Evolutionary conservation across 2,113 vertebrate genomes (phyloP).

Genomic region (Rhabdomys dilectus): DNA sequence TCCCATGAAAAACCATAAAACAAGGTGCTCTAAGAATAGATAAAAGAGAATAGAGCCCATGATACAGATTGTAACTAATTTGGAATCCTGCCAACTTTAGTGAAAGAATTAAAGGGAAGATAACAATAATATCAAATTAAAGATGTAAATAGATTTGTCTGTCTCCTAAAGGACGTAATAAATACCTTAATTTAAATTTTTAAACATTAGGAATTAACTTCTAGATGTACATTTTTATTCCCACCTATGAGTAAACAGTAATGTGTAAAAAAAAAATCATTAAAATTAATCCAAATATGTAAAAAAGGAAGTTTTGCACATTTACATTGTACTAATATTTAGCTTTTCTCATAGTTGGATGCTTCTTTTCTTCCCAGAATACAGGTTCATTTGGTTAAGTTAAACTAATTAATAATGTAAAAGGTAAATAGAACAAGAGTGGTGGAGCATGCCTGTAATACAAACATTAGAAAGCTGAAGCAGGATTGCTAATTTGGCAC

Average conservation of each 20-base stretch:
- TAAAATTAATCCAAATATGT: background rate
- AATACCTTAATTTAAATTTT: constrained; percentile 5
- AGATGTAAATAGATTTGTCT: background rate
- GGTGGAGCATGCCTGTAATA: background rate
- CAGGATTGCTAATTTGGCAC: background rate
- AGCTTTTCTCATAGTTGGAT: background rate
- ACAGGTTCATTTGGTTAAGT: background rate
- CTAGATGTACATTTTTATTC: background rate
- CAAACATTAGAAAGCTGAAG: background rate
- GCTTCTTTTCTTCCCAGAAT: background rate
- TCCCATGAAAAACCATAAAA: constrained; percentile 54
- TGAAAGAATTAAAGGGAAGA: background rate
- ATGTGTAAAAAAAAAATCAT: background rate
- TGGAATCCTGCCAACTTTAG: background rate
- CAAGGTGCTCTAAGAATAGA: background rate
- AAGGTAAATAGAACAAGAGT: background rate
- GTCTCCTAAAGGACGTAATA: background rate
- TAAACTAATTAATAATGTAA: background rate
- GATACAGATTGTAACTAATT: constrained; percentile 8
- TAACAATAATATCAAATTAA: constrained; percentile 2
- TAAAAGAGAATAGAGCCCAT: background rate
- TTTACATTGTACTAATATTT: background rate
- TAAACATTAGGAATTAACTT: background rate
- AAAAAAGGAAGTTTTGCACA: background rate
- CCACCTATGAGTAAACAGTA: background rate